A percentile compares a stretch with the other conserved stretches of the same genome.
phyloP scores from a whole-genome alignment of 2,797 vertebrate genomes.

The Gymnothorax javanicus region DNA sequence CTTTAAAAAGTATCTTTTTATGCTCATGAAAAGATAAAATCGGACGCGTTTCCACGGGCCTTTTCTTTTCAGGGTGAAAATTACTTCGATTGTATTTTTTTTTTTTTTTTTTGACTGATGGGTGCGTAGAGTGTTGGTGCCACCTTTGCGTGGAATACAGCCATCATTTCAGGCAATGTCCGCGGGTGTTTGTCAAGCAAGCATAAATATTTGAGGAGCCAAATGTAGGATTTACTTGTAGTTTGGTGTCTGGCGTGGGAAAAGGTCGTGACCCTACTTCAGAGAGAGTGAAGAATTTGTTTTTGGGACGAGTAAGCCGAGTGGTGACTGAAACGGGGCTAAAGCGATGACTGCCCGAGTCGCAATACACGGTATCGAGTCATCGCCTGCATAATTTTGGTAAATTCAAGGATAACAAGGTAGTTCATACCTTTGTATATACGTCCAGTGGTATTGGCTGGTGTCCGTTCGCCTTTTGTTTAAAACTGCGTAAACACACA shows the following conservation, averaged over 20 bases:
- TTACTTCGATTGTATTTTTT: background rate
- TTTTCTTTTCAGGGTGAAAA: slow-evolving; percentile 8
- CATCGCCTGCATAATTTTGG: background rate
- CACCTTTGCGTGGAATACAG: background rate
- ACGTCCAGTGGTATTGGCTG: background rate
- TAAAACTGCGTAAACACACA: background rate
- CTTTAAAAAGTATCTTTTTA: background rate
- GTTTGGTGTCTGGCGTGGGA: slow-evolving; percentile 31
- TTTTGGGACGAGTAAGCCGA: slow-evolving; percentile 6
- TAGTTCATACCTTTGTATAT: background rate
- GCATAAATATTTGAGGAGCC: slow-evolving; percentile 41
- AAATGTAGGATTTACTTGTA: slow-evolving; percentile 37
- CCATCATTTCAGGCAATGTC: slow-evolving; percentile 9
- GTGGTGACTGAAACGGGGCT: background rate
- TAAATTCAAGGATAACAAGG: background rate
- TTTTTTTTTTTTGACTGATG: background rate
- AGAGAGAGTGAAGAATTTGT: slow-evolving; percentile 20
- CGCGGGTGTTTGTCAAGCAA: slow-evolving; percentile 29
- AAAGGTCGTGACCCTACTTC: slow-evolving; percentile 39
- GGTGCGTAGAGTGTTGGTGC: background rate
- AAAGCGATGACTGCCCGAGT: background rate
- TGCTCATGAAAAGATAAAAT: background rate
- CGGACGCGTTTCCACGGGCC: background rate
- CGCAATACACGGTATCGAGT: background rate
- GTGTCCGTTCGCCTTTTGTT: background rate